phyloP scores from a whole-genome alignment of 2,888 invertebrate genomes.

The Drosophila limbata region DNA sequence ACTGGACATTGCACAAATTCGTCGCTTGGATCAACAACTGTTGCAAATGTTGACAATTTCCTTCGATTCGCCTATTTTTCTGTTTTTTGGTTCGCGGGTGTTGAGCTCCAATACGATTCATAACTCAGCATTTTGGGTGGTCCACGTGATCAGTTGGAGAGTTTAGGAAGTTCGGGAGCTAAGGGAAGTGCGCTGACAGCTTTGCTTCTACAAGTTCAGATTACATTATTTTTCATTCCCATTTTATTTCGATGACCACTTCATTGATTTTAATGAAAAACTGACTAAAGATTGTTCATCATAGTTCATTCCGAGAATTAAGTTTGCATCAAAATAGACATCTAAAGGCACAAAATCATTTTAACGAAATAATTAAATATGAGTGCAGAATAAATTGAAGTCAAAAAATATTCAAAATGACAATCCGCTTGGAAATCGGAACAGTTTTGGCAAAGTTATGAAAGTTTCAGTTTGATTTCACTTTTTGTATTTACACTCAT shows the following conservation, averaged over 20 bases:
- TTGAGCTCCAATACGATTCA: conserved; percentile 10
- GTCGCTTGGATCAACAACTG: conserved; percentile 52
- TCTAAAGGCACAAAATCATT: no score
- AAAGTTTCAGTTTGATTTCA: no score
- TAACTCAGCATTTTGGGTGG: conserved; percentile 37
- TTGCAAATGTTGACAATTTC: conserved; percentile 69
- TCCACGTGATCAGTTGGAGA: conserved; percentile 5
- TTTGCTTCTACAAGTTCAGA: neutral
- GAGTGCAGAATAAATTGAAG: no score
- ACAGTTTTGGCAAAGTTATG: no score
- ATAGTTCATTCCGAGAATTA: no score
- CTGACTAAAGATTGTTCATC: no score
- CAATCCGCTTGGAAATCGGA: no score
- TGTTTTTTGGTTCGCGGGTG: conserved; percentile 12
- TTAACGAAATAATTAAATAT: no score
- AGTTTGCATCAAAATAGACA: no score
- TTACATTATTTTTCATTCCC: neutral
- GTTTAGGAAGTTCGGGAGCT: neutral
- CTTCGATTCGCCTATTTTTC: conserved; percentile 10
- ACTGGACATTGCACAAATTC: conserved; percentile 73
- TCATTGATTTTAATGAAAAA: no score
- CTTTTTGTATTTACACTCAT: no score
- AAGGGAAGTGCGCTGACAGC: neutral
- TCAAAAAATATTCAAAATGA: no score
- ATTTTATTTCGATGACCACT: neutral